Base-by-base conservation (phyloP, 2,888 invertebrate genomes). In the Leptinotarsa juncta region DNA sequence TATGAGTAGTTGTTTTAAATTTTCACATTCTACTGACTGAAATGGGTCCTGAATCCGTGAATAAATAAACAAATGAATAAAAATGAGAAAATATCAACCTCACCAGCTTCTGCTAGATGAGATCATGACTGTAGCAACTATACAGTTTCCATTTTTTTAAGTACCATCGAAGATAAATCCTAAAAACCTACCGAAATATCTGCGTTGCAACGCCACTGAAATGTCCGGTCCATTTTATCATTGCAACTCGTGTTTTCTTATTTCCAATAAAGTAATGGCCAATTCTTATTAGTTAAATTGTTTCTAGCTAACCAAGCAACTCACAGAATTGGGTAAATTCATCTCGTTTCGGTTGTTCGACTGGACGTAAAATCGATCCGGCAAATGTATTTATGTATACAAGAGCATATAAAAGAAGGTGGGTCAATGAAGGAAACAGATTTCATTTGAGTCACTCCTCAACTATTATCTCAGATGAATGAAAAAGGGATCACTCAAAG, bases 191-290 rank as follows among this genome's bases (percentile, higher is more conserved):
- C 18, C 3, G 3, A 18, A 53, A 18, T 12, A 53, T 53, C 3
- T 10, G 42, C 3, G 10, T 42, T 42, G 72, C 49, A 20, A 67
- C 77, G 75, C 73, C 75, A 65, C 66, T 77, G 77, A 18, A 23
- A 16, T 53, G 73, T 70, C 75, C 80, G 82, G 83, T 86, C 86
- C 85, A 86, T 85, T 86, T 85, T 85, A 83, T 85, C 85, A 86
- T 86, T 86, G 83, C 83, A 82, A 84, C 79, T 62, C 79, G 71
- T 80, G 79, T 80, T 86, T 86, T 85, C 83, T 85, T 85, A 83
- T 84, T 85, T 84, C 83, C 83, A 85, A 86, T 85, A 84, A 81
- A 79, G 82, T 81, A 76, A 73, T 73, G 73, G 73, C 69, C 55
- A 65, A 73, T 67, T 66, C 76, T 73, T 73, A 70, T 76, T 76